phyloP scores from a whole-genome alignment of 2,797 vertebrate species.

The Aulostomus chinensis region DNA sequence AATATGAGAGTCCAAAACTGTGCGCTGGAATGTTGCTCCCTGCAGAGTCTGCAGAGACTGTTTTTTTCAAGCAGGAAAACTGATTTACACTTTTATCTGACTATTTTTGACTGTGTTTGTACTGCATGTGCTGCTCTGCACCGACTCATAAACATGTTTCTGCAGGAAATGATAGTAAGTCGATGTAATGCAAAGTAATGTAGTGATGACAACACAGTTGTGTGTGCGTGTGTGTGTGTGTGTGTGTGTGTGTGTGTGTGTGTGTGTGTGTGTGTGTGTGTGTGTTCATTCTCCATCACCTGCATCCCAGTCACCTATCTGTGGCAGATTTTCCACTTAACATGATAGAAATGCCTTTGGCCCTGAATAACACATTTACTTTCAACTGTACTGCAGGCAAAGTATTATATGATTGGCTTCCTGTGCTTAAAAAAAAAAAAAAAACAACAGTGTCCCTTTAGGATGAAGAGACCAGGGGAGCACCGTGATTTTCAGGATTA shows the following conservation, averaged over 20 bases:
- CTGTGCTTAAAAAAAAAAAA: slow-evolving; percentile 39
- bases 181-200: too few species aligned
- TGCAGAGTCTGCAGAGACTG: too few species aligned
- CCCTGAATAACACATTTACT: slow-evolving; percentile 68
- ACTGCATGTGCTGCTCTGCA: slow-evolving; percentile 17
- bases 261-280: background rate
- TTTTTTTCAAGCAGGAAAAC: slow-evolving; percentile 38
- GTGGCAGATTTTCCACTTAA: slow-evolving; percentile 68
- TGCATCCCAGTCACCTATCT: slow-evolving; percentile 59
- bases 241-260: background rate
- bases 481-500: slow-evolving; percentile 30
- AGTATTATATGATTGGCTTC: slow-evolving; percentile 60
- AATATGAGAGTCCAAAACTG: slow-evolving; percentile 17
- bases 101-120: slow-evolving; percentile 38
- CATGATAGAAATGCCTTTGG: slow-evolving; percentile 67
- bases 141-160: slow-evolving; percentile 28
- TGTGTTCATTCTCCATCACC: slow-evolving; percentile 47
- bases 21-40: slow-evolving; percentile 24
- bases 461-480: slow-evolving; percentile 35
- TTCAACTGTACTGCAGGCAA: slow-evolving; percentile 58
- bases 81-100: slow-evolving; percentile 39
- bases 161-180: too few species aligned
- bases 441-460: slow-evolving; percentile 25
- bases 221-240: background rate
- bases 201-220: too few species aligned